Evolutionary conservation across 1,140 invertebrate genomes (phyloP).

Genomic region (Lepidurus arcticus): DNA sequence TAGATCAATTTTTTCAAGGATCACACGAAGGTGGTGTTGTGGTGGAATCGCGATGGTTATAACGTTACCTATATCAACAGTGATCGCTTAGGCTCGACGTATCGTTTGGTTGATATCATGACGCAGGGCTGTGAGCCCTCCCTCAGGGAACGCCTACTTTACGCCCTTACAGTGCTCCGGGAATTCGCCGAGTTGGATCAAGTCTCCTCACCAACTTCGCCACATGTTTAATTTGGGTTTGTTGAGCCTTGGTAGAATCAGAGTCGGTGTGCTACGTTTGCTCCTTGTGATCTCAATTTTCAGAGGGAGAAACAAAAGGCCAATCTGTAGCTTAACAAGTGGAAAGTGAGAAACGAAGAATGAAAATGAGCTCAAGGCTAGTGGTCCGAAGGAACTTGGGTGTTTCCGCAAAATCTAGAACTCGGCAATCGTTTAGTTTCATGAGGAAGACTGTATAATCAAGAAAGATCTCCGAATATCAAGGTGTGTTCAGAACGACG

Average conservation of each 20-base stretch:
- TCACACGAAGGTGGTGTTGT: constrained; percentile 56
- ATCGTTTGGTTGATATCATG: constrained; percentile 52
- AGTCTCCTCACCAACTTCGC: constrained; percentile 12
- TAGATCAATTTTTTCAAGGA: constrained; percentile 61
- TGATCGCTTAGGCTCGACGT: constrained; percentile 54
- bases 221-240: constrained; percentile 2
- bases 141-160: constrained; percentile 54
- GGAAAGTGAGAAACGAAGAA: neutral
- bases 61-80: constrained; percentile 55
- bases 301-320: neutral
- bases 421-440: neutral
- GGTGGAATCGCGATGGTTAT: constrained; percentile 40
- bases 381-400: neutral
- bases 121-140: constrained; percentile 54
- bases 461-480: constrained; percentile 14
- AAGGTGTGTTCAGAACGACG: constrained; percentile 12
- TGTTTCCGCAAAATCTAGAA: neutral
- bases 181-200: constrained; percentile 50
- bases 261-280: neutral
- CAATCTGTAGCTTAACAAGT: neutral
- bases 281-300: constrained; percentile 10
- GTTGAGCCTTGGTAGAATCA: neutral
- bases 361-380: neutral
- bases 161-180: constrained; percentile 50
- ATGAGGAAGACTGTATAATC: neutral